Evolutionary conservation across 2,113 vertebrate genomes (phyloP).

Genomic region (Pelmatolapia mariae): DNA sequence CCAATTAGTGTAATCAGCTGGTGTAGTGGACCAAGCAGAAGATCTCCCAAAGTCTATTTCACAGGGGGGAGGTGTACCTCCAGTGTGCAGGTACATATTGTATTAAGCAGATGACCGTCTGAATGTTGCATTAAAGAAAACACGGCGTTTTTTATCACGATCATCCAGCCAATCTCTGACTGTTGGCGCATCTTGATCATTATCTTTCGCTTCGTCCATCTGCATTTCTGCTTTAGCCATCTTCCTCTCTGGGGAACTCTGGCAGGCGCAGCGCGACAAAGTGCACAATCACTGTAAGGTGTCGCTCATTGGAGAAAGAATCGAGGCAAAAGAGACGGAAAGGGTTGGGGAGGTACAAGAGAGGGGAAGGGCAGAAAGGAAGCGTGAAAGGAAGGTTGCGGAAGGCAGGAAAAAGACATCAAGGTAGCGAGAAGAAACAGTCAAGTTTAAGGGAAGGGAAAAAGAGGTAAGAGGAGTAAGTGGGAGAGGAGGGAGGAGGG

Average conservation of each 20-base stretch:
- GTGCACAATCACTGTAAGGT: constrained; percentile 43
- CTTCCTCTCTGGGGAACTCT: constrained; percentile 28
- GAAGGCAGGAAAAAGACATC: constrained; percentile 25
- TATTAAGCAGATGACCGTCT: neutral
- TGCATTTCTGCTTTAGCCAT: constrained; percentile 9
- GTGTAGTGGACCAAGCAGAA: neutral
- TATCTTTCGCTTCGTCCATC: constrained; percentile 18
- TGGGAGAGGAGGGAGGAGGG: constrained; percentile 10
- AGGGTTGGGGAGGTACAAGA: neutral
- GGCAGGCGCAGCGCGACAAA: constrained; percentile 34
- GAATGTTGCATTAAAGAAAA: constrained; percentile 5
- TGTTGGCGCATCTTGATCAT: constrained; percentile 27
- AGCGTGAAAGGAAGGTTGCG: neutral
- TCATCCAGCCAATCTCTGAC: neutral
- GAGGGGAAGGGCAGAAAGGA: neutral
- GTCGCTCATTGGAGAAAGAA: constrained; percentile 36
- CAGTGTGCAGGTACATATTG: neutral
- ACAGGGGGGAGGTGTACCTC: neutral
- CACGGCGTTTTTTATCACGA: neutral
- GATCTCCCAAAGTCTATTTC: neutral
- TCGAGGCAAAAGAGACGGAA: constrained; percentile 26
- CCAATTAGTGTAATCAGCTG: neutral
- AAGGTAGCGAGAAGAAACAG: constrained; percentile 41
- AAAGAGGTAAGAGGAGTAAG: constrained; percentile 7
- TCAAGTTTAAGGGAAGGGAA: constrained; percentile 17